Conservation (phyloP, 2,888 invertebrate genomes). For the Selenia dentaria region DNA sequence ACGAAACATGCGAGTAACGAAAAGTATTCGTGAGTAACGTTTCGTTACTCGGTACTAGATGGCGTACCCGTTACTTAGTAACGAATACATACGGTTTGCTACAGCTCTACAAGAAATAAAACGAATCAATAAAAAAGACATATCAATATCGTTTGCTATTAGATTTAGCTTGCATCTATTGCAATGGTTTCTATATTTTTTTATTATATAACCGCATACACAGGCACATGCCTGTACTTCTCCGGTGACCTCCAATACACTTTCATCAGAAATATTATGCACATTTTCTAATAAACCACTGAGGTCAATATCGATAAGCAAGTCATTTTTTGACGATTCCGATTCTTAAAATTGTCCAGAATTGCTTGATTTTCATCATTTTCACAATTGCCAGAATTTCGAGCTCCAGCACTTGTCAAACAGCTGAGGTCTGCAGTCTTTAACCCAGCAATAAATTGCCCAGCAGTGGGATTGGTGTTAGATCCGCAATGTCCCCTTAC, state of each 20-base stretch:
- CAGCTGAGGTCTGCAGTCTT: neutral
- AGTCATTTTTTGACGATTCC: neutral
- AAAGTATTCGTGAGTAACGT: too few species aligned
- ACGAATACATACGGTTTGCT: too few species aligned
- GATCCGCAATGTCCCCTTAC: slow-evolving; percentile 15
- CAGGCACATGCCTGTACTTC: neutral
- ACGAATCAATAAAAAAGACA: too few species aligned
- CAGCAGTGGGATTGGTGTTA: slow-evolving; percentile 14
- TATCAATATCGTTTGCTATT: too few species aligned
- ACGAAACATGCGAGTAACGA: too few species aligned
- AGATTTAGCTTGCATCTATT: too few species aligned
- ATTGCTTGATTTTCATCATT: neutral
- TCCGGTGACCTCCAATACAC: neutral
- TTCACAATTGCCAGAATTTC: neutral
- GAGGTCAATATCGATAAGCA: neutral
- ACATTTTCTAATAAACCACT: neutral
- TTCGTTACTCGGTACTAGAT: too few species aligned
- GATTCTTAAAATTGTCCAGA: neutral
- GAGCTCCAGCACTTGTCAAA: neutral
- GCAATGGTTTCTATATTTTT: neutral
- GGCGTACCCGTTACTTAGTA: too few species aligned
- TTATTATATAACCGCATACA: neutral
- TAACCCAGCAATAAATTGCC: slow-evolving; percentile 1
- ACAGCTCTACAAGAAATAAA: too few species aligned
- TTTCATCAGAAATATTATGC: neutral